These are phyloP conservation scores for Heterohyrax brucei DNA, from an alignment of 2,797 vertebrate genomes.

Conservation along the genomic window DNA sequence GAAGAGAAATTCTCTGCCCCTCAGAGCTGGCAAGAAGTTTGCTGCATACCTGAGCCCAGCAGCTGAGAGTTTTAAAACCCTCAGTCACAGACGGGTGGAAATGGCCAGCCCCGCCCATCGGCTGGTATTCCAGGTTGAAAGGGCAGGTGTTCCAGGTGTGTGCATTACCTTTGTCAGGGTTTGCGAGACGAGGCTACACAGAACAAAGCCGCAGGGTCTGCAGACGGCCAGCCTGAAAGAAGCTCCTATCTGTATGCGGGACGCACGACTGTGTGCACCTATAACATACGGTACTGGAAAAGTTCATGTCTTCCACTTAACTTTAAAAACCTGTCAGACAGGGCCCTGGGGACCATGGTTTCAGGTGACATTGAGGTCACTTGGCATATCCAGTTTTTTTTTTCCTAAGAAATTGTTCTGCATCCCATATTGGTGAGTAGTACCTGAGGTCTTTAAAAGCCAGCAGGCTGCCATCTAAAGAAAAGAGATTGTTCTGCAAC, in stretches of 20 bases:
- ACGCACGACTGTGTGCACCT: background rate
- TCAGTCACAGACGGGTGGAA: background rate
- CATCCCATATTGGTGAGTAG: no score
- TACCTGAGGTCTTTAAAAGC: no score
- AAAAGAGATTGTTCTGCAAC: no score
- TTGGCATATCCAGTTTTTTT: no score
- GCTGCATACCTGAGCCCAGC: background rate
- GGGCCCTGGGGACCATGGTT: no score
- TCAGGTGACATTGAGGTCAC: no score
- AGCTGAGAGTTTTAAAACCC: background rate
- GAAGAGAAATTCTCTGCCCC: constrained; percentile 44
- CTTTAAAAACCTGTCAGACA: constrained; percentile 37
- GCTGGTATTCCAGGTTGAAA: background rate
- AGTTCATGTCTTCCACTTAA: constrained; percentile 39
- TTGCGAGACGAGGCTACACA: background rate
- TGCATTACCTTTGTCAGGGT: background rate
- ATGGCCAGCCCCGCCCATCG: background rate
- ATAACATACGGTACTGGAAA: background rate
- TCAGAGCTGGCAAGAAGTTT: constrained; percentile 23
- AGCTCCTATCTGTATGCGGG: background rate
- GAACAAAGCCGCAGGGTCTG: background rate
- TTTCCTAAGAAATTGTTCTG: no score
- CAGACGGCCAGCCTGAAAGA: background rate
- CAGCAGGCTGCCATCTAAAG: no score
- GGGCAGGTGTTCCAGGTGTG: background rate